Conservation (phyloP, 2,113 vertebrate species). For the Festucalex cinctus region DNA sequence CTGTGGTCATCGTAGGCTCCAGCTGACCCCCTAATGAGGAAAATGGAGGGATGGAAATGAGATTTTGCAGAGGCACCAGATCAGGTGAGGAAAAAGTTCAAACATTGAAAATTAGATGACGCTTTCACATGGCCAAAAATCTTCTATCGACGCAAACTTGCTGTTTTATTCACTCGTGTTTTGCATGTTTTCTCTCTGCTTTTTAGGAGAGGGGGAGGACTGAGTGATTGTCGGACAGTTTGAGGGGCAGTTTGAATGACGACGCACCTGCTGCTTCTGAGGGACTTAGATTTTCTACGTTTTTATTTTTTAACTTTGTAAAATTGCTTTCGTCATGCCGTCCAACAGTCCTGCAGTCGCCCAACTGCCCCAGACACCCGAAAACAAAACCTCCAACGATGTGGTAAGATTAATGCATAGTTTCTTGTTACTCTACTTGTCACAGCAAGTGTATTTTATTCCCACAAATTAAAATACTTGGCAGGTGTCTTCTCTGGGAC, state of each 20-base stretch:
- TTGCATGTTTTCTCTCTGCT: constrained; percentile 19
- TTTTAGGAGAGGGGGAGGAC: constrained; percentile 44
- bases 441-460: not conserved
- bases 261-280: constrained; percentile 54
- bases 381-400: constrained; percentile 52
- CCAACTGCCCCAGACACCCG: constrained; percentile 52
- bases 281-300: constrained; percentile 46
- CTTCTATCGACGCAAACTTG: constrained; percentile 14
- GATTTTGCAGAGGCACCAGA: not conserved
- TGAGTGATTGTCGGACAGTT: constrained; percentile 11
- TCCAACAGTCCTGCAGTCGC: constrained; percentile 63
- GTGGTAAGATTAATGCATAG: constrained; percentile 45
- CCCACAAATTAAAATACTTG: not conserved
- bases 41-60: not conserved
- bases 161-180: constrained; percentile 13
- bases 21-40: not conserved
- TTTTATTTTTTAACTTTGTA: constrained; percentile 22
- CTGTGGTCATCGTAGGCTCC: not conserved
- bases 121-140: not conserved
- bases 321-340: constrained; percentile 63
- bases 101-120: not conserved
- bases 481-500: not conserved
- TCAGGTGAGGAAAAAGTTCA: not conserved
- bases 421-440: not conserved
- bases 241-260: constrained; percentile 52